phyloP scores from a whole-genome alignment of 2,888 invertebrate genomes.

The Eupeodes latifasciatus region DNA sequence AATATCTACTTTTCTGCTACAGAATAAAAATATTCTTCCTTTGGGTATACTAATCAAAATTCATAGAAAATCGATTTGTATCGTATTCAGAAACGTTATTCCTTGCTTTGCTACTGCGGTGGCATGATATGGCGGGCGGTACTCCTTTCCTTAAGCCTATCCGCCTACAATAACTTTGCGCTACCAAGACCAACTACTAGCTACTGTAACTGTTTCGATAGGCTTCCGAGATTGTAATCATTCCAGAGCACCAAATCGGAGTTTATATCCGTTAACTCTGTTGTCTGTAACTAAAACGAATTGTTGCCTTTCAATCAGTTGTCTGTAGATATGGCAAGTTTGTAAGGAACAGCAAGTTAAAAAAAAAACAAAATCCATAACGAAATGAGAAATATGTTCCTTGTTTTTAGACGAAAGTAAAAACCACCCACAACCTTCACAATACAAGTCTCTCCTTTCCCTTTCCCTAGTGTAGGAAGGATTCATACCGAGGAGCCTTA shows the following conservation, averaged over 20 bases:
- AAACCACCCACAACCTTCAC: not conserved
- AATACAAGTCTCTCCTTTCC: too few species aligned
- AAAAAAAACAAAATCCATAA: not conserved
- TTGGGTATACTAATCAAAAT: conserved; percentile 63
- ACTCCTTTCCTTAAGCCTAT: not conserved
- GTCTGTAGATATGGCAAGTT: conserved; percentile 9
- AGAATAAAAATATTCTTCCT: conserved; percentile 66
- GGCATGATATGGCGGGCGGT: not conserved
- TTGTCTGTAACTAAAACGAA: conserved; percentile 38
- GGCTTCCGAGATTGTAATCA: conserved; percentile 28
- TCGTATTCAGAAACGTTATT: conserved; percentile 16
- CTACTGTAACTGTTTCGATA: not conserved
- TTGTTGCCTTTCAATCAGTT: conserved; percentile 58
- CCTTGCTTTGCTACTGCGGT: not conserved
- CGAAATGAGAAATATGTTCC: conserved; percentile 35
- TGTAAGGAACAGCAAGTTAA: not conserved
- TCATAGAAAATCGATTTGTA: conserved; percentile 71
- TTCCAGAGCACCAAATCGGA: conserved; percentile 38
- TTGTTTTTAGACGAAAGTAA: conserved; percentile 30
- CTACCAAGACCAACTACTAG: too few species aligned
- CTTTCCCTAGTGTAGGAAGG: not conserved
- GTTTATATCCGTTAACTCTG: conserved; percentile 37
- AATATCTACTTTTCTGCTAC: conserved; percentile 35
- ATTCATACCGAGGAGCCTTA: conserved; percentile 52
- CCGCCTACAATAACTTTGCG: not conserved